Evolutionary conservation across 2,888 invertebrate species (phyloP).

Genomic region (Dimorphilus gyrociliatus): DNA sequence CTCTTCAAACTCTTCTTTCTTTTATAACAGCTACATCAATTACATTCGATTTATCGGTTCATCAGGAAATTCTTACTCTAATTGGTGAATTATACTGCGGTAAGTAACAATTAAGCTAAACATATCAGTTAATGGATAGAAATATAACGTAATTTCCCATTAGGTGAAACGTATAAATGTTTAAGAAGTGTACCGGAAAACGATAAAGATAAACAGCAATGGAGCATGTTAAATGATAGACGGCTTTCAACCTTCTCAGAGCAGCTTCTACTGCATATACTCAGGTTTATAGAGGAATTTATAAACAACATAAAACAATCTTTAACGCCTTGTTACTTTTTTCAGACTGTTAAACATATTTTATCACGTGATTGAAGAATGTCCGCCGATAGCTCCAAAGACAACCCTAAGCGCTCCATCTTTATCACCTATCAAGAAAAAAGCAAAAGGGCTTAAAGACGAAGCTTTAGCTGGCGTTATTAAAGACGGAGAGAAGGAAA

Average conservation of each 20-base stretch:
- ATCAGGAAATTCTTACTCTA: constrained; percentile 41
- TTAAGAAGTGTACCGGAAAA: too few relatives aligned
- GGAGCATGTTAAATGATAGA: too few relatives aligned
- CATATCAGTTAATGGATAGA: too few relatives aligned
- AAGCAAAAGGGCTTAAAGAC: constrained; percentile 20
- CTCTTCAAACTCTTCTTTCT: constrained; percentile 25
- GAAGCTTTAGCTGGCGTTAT: constrained; percentile 4
- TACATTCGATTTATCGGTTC: constrained; percentile 44
- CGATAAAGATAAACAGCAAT: too few relatives aligned
- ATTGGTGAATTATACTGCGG: constrained; percentile 46
- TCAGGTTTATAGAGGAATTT: too few relatives aligned
- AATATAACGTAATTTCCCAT: too few relatives aligned
- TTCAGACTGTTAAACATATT: constrained; percentile 51
- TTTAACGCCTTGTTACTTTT: too few relatives aligned
- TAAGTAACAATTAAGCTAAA: too few relatives aligned
- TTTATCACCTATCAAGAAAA: constrained; percentile 37
- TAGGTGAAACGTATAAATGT: too few relatives aligned
- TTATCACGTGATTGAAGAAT: constrained; percentile 59
- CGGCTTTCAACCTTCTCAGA: too few relatives aligned
- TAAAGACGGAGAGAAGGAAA: not conserved
- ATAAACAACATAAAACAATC: too few relatives aligned
- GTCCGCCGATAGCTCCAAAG: constrained; percentile 37
- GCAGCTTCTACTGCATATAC: too few relatives aligned
- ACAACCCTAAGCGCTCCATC: constrained; percentile 42
- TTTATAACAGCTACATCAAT: constrained; percentile 38